These are phyloP conservation scores for Mythimna lalbum DNA, from an alignment of 2,888 invertebrate species.

Conservation along the genomic window DNA sequence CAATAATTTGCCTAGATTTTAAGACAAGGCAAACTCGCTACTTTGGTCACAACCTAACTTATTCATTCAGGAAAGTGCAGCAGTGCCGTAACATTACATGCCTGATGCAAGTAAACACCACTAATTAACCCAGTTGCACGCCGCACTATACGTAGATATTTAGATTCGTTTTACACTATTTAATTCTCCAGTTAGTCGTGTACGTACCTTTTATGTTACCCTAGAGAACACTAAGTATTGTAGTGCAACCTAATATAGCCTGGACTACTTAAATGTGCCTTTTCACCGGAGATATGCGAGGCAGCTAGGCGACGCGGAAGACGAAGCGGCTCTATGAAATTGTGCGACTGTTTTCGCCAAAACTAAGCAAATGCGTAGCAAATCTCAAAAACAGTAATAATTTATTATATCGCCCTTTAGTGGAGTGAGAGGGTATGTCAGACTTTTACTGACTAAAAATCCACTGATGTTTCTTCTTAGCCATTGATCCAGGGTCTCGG, in stretches of 20 bases:
- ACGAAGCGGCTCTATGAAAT: neutral
- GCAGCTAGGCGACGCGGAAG: neutral
- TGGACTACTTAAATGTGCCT: constrained; percentile 8
- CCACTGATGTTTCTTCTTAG: no score
- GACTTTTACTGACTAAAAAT: no score
- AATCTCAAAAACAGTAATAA: neutral
- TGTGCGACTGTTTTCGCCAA: no score
- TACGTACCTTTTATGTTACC: constrained; percentile 39
- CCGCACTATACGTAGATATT: constrained; percentile 50
- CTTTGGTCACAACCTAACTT: constrained; percentile 61
- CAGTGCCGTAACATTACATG: constrained; percentile 61
- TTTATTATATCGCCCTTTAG: no score
- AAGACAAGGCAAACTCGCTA: constrained; percentile 33
- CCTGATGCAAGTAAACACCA: constrained; percentile 64
- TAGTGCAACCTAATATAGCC: constrained; percentile 23
- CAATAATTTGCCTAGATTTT: constrained; percentile 40
- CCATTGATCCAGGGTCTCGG: no score
- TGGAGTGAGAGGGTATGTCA: no score
- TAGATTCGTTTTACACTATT: constrained; percentile 57
- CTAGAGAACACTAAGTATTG: constrained; percentile 43
- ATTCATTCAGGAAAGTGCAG: constrained; percentile 67
- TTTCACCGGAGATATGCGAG: neutral
- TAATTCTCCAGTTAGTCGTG: constrained; percentile 45
- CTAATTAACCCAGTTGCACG: constrained; percentile 68
- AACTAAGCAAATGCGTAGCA: no score